Evolutionary conservation across 2,113 vertebrate species (phyloP).

Genomic region (Oxyura jamaicensis): DNA sequence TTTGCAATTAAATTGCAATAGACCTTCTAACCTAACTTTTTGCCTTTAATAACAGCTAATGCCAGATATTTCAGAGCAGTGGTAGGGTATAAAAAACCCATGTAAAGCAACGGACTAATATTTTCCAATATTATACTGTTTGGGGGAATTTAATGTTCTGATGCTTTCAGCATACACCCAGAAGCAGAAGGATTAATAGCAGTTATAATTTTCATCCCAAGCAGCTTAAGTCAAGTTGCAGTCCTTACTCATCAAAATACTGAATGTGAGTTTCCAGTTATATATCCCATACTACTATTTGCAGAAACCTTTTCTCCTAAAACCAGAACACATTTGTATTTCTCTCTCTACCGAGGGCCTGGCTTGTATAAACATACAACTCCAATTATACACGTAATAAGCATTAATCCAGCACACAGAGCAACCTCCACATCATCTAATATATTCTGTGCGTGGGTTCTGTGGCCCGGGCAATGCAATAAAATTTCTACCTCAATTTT

Average conservation of each 20-base stretch:
- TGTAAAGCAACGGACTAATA: background rate
- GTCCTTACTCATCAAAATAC: background rate
- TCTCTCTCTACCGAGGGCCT: background rate
- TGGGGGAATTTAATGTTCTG: background rate
- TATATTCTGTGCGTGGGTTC: background rate
- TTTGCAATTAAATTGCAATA: background rate
- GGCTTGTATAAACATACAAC: background rate
- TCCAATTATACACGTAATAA: background rate
- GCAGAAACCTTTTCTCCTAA: background rate
- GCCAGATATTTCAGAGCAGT: slow-evolving; percentile 22
- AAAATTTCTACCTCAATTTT: background rate
- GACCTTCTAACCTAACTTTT: background rate
- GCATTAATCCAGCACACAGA: background rate
- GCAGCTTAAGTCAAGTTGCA: background rate
- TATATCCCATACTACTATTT: background rate
- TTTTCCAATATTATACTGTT: background rate
- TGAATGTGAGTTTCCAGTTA: background rate
- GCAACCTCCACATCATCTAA: background rate
- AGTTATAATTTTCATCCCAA: background rate
- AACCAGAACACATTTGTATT: background rate
- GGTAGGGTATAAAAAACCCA: slow-evolving; percentile 8
- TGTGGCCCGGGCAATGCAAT: background rate
- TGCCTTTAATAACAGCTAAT: background rate
- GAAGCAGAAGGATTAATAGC: background rate
- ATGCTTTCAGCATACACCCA: background rate